Conservation (phyloP, 2,113 vertebrate genomes). For the Acrocephalus arundinaceus region DNA sequence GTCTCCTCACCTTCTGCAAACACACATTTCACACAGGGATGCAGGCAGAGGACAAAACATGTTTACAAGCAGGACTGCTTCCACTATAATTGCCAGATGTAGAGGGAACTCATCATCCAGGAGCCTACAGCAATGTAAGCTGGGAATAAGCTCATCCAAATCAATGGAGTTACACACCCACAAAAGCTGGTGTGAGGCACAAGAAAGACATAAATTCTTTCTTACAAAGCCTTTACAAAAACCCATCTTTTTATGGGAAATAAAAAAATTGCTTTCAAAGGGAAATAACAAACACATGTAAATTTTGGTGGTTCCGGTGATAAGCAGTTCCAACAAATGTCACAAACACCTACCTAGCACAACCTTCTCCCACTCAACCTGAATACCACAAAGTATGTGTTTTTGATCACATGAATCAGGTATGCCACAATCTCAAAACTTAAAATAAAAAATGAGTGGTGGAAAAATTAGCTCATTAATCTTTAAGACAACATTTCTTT, state of each 20-base stretch:
- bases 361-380: slow-evolving; percentile 55
- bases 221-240: slow-evolving; percentile 38
- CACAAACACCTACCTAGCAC: slow-evolving; percentile 62
- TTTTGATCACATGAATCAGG: slow-evolving; percentile 52
- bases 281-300: slow-evolving; percentile 71
- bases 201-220: background rate
- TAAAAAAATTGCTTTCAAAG: slow-evolving; percentile 70
- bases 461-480: slow-evolving; percentile 64
- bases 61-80: slow-evolving; percentile 3
- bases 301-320: slow-evolving; percentile 67
- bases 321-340: slow-evolving; percentile 71
- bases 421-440: slow-evolving; percentile 37
- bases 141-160: background rate
- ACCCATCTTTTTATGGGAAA: slow-evolving; percentile 50
- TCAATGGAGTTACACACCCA: background rate
- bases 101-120: background rate
- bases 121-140: background rate
- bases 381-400: slow-evolving; percentile 54
- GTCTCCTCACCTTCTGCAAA: background rate
- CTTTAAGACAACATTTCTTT: slow-evolving; percentile 50
- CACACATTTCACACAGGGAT: background rate
- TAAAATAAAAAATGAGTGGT: slow-evolving; percentile 4
- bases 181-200: background rate
- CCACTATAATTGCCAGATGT: background rate
- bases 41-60: background rate